Percentiles rank a stretch among this genome's conserved stretches.
These are phyloP conservation scores for Ophioderma brevispina DNA, from an alignment of 35 echinoderm and acorn worm species.

Conservation along the genomic window DNA sequence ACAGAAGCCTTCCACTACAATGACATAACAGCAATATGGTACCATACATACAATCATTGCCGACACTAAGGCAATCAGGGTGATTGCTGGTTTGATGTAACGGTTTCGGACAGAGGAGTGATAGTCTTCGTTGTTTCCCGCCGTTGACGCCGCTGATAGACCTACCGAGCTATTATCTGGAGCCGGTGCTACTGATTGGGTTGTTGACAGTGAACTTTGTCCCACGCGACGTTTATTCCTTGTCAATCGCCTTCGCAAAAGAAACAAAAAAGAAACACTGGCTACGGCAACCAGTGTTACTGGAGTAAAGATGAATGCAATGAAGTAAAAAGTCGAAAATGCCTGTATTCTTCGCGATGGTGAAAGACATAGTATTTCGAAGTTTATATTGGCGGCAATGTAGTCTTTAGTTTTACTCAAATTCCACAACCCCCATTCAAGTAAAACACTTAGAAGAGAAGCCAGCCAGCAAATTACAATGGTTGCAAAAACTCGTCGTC, in stretches of 20 bases:
- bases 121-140: no score
- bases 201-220: background rate
- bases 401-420: background rate
- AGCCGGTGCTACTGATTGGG: background rate
- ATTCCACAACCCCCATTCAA: background rate
- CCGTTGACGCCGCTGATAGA: background rate
- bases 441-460: background rate
- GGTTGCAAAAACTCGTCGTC: background rate
- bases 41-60: background rate
- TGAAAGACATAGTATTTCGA: background rate
- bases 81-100: background rate
- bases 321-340: background rate
- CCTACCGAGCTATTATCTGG: background rate
- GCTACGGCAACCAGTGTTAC: background rate
- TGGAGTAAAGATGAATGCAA: background rate
- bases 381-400: background rate
- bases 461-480: background rate
- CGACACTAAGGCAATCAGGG: background rate
- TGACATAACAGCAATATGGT: background rate
- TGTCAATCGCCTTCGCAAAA: background rate
- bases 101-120: background rate
- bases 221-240: background rate
- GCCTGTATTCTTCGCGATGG: background rate
- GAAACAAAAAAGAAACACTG: background rate
- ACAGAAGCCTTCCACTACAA: background rate